phyloP scores from a whole-genome alignment of 2,888 invertebrate species.

The Drosophila mercatorum region DNA sequence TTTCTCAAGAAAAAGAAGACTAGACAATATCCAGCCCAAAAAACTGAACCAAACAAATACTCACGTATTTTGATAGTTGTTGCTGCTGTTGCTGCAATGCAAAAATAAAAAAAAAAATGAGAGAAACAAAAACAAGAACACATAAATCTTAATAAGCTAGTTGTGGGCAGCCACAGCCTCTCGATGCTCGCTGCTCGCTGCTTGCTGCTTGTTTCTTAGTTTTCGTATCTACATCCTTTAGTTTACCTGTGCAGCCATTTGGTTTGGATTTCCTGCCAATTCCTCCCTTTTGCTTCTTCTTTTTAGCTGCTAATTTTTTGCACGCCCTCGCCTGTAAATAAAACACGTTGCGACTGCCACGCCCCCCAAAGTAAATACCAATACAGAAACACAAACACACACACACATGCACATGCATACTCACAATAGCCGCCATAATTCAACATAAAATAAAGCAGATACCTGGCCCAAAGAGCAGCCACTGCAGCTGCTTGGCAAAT shows the following conservation, averaged over 20 bases:
- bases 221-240: conserved; percentile 40
- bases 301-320: conserved; percentile 8
- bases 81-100: conserved; percentile 31
- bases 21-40: background rate
- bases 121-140: conserved; percentile 22
- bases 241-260: conserved; percentile 71
- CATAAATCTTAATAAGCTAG: conserved; percentile 77
- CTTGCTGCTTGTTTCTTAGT: conserved; percentile 11
- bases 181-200: conserved; percentile 7
- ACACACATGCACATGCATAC: conserved; percentile 24
- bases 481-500: conserved; percentile 38
- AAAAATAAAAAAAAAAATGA: conserved; percentile 23
- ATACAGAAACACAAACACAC: conserved; percentile 27
- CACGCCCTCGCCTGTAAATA: conserved; percentile 69
- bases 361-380: conserved; percentile 46
- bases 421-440: conserved; percentile 70
- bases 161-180: conserved; percentile 51
- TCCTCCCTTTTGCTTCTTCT: background rate
- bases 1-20: background rate
- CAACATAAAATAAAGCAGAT: conserved; percentile 73
- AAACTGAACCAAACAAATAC: conserved; percentile 34
- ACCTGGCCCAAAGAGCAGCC: conserved; percentile 32
- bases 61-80: conserved; percentile 57
- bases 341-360: conserved; percentile 72
- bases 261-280: conserved; percentile 41